These are phyloP conservation scores for Pardosa pseudoannulata DNA, from an alignment of 2,888 invertebrate species.

Conservation along the genomic window DNA sequence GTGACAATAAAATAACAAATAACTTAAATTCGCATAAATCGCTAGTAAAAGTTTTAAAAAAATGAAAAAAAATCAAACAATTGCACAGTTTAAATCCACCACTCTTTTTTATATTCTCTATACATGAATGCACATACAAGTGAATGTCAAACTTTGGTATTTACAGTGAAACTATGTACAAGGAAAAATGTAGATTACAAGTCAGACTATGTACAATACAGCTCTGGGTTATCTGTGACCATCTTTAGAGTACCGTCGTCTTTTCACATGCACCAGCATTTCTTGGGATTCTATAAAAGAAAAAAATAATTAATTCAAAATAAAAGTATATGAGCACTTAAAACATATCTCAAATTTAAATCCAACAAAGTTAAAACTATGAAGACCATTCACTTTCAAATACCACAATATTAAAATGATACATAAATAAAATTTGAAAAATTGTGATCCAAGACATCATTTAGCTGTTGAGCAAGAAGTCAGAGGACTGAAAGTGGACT, in stretches of 20 bases:
- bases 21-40: slow-evolving; percentile 67
- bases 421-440: too few species aligned
- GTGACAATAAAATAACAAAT: slow-evolving; percentile 70
- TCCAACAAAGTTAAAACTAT: too few species aligned
- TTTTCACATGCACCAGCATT: slow-evolving; percentile 62
- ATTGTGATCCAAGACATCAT: too few species aligned
- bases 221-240: slow-evolving; percentile 73
- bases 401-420: too few species aligned
- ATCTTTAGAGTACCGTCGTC: slow-evolving; percentile 68
- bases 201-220: slow-evolving; percentile 66
- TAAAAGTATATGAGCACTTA: too few species aligned
- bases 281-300: slow-evolving; percentile 55
- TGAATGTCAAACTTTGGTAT: slow-evolving; percentile 73
- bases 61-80: slow-evolving; percentile 67
- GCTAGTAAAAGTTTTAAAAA: slow-evolving; percentile 49
- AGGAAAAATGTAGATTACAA: slow-evolving; percentile 70
- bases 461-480: too few species aligned
- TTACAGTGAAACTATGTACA: slow-evolving; percentile 71
- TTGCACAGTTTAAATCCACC: slow-evolving; percentile 72
- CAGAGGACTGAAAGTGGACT: too few species aligned
- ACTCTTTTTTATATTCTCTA: slow-evolving; percentile 72
- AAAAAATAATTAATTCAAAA: too few species aligned
- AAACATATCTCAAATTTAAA: too few species aligned
- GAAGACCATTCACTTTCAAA: too few species aligned
- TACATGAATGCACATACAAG: slow-evolving; percentile 73